Conservation (phyloP, 2,888 invertebrate species). For the Coronaproctus castanopsis region DNA sequence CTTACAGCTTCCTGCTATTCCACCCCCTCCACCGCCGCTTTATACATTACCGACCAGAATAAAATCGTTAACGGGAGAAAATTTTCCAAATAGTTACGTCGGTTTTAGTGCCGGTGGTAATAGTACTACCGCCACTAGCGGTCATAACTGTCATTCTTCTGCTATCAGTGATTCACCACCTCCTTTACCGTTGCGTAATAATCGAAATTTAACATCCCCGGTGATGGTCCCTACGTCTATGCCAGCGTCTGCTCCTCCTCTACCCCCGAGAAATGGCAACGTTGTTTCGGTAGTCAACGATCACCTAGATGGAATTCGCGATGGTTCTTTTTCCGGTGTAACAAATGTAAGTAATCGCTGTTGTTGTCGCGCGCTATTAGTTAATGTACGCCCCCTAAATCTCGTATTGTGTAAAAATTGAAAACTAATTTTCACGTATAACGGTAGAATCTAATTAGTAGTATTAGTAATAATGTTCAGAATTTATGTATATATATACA, state of each 20-base stretch:
- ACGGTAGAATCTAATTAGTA: no score
- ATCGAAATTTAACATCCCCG: conserved; percentile 25
- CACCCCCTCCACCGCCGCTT: conserved; percentile 14
- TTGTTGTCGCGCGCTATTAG: no score
- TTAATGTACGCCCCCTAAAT: no score
- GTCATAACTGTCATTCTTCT: conserved; percentile 10
- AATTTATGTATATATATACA: no score
- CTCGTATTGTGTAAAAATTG: no score
- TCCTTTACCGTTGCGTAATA: conserved; percentile 29
- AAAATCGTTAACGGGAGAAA: not conserved
- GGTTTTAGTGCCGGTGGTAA: no score
- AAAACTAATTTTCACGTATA: no score
- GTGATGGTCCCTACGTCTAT: conserved; percentile 19
- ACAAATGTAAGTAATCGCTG: no score
- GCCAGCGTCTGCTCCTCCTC: conserved; percentile 24
- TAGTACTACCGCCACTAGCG: not conserved
- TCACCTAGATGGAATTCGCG: conserved; percentile 3
- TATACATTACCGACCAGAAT: conserved; percentile 12
- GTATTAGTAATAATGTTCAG: no score
- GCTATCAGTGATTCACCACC: conserved; percentile 26
- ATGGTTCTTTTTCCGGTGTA: no score
- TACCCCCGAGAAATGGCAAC: conserved; percentile 25
- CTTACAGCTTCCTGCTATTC: conserved; percentile 14
- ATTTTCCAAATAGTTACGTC: no score
- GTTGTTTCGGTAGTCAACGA: no score